These are phyloP conservation scores for Keiferia lycopersicella DNA, from an alignment of 2,888 invertebrate species.

Conservation along the genomic window DNA sequence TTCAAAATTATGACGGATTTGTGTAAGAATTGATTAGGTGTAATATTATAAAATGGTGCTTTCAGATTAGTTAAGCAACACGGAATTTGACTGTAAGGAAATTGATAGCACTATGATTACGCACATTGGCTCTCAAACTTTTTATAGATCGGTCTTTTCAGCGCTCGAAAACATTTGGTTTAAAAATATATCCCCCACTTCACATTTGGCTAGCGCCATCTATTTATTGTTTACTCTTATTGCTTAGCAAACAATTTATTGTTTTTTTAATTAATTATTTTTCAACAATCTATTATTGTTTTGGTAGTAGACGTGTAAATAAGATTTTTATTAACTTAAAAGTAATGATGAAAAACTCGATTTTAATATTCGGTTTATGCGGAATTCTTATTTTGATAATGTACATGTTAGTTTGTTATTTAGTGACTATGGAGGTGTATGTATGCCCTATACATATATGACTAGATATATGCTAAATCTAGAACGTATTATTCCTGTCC, in stretches of 20 bases:
- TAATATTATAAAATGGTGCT: slow-evolving; percentile 72
- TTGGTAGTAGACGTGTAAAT: slow-evolving; percentile 69
- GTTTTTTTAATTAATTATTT: slow-evolving; percentile 53
- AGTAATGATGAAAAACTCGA: slow-evolving; percentile 39
- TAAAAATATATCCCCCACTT: slow-evolving; percentile 12
- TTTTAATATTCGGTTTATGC: slow-evolving; percentile 46
- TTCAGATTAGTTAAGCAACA: slow-evolving; percentile 73
- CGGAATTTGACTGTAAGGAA: slow-evolving; percentile 53
- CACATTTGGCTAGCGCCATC: slow-evolving; percentile 36
- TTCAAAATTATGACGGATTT: slow-evolving; percentile 55
- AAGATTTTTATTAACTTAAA: slow-evolving; percentile 73
- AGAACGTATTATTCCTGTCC: slow-evolving; percentile 40
- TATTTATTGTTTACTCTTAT: slow-evolving; percentile 65
- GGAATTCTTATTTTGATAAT: slow-evolving; percentile 52
- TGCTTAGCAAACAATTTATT: slow-evolving; percentile 71
- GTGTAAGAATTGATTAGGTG: slow-evolving; percentile 57
- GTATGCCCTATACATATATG: slow-evolving; percentile 62
- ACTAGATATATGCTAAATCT: slow-evolving; percentile 51
- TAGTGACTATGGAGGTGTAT: slow-evolving; percentile 70
- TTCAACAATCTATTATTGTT: slow-evolving; percentile 59
- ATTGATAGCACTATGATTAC: slow-evolving; percentile 45
- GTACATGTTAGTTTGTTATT: slow-evolving; percentile 74
- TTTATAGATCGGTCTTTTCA: slow-evolving; percentile 31
- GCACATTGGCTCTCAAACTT: slow-evolving; percentile 53
- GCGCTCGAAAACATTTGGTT: slow-evolving; percentile 4